Percentiles rank a stretch among this genome's conserved stretches.
phyloP scores from a whole-genome alignment of 2,797 vertebrate genomes.

The Tragopan temminckii region DNA sequence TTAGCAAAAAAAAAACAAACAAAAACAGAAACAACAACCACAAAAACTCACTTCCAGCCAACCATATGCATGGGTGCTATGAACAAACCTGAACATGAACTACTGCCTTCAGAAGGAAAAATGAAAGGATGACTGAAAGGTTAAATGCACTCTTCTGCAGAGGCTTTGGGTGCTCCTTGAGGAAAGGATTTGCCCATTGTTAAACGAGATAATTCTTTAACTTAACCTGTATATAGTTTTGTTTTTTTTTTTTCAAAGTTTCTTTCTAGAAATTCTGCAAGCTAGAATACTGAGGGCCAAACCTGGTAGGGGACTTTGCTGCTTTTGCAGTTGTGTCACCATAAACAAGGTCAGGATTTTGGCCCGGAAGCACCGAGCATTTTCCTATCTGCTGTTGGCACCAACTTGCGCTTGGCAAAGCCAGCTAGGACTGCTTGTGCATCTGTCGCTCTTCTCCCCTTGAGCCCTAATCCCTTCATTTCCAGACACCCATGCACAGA shows the following conservation, averaged over 20 bases:
- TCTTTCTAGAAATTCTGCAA: background rate
- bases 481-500: background rate
- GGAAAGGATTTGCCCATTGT: background rate
- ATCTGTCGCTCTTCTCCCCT: background rate
- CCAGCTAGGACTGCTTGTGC: background rate
- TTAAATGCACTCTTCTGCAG: background rate
- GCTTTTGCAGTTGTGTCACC: background rate
- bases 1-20: background rate
- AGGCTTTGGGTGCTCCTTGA: background rate
- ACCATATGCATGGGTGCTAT: no score
- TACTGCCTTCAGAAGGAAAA: conserved; percentile 23
- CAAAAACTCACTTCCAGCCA: background rate
- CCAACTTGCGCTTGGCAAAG: rapidly evolving
- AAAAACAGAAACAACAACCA: rapidly evolving
- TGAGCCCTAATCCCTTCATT: background rate
- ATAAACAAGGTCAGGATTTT: background rate
- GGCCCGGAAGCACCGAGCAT: background rate
- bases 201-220: background rate
- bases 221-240: background rate
- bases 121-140: background rate
- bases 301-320: background rate
- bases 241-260: background rate
- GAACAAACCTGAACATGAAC: background rate
- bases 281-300: background rate
- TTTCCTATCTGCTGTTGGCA: background rate